Conservation (phyloP, 2,113 vertebrate species). For the Martes martes region DNA sequence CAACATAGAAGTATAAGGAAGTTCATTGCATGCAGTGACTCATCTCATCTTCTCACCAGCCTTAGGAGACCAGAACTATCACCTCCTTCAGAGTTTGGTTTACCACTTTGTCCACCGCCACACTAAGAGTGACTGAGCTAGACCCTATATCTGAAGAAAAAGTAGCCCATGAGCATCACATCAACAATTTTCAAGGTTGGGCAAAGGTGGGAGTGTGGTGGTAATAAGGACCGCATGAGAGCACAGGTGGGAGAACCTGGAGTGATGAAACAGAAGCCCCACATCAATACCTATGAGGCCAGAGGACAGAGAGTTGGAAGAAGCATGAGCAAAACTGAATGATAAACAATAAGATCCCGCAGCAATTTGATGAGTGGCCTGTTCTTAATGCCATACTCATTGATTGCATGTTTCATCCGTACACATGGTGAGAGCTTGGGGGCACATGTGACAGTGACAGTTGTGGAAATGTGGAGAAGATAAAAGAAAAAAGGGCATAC, state of each 20-base stretch:
- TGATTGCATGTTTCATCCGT: accelerated
- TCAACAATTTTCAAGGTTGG: background rate
- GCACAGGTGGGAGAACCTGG: background rate
- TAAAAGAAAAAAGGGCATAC: background rate
- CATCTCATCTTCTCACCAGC: background rate
- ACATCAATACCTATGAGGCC: too few relatives aligned
- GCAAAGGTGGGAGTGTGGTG: too few relatives aligned
- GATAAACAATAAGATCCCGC: background rate
- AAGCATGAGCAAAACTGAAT: background rate
- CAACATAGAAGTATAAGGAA: accelerated
- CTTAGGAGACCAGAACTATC: accelerated
- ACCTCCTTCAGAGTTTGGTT: background rate
- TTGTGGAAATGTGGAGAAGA: background rate
- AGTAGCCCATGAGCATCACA: accelerated
- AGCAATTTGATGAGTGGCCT: background rate
- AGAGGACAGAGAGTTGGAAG: background rate
- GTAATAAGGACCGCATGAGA: accelerated
- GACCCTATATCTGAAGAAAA: background rate
- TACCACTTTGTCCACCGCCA: background rate
- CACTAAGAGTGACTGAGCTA: background rate
- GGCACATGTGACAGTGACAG: background rate
- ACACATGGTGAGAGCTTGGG: background rate
- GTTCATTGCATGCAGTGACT: accelerated
- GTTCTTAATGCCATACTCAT: accelerated
- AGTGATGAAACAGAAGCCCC: too few relatives aligned